Percentiles rank a stretch among this genome's conserved stretches.
These are phyloP conservation scores for Telmatochromis sp. DNA, from an alignment of 2,113 vertebrate genomes.

Conservation along the genomic window DNA sequence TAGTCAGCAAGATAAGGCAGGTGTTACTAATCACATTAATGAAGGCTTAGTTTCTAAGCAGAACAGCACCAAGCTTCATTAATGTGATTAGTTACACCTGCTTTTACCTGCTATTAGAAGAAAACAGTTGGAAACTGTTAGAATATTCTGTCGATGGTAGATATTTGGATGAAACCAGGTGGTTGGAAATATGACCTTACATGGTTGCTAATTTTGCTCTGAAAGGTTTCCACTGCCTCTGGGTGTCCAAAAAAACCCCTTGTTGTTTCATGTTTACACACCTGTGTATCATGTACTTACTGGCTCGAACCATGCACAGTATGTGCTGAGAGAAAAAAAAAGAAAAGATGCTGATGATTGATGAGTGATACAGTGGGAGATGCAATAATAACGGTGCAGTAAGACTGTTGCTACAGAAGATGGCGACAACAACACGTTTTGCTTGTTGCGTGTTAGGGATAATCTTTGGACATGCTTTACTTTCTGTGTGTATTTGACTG, in stretches of 20 bases:
- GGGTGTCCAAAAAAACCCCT: background rate
- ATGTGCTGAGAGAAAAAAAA: background rate
- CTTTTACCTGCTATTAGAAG: background rate
- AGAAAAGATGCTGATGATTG: background rate
- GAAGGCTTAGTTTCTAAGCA: background rate
- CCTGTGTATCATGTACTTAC: background rate
- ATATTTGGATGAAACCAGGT: background rate
- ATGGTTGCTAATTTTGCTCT: background rate
- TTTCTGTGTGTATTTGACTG: background rate
- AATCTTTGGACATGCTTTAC: background rate
- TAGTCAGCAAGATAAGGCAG: background rate
- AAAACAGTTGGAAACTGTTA: background rate
- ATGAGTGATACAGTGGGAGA: background rate
- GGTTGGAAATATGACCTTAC: background rate
- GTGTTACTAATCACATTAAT: background rate
- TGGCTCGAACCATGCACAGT: background rate
- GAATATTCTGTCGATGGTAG: background rate
- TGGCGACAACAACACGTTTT: slow-evolving; percentile 34
- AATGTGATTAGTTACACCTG: background rate
- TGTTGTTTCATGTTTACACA: background rate
- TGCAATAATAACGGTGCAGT: background rate
- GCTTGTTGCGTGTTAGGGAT: background rate
- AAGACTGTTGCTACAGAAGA: slow-evolving; percentile 1
- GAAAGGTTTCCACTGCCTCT: background rate
- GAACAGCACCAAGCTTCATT: background rate